Base-by-base conservation (phyloP, 2,797 vertebrate species). In the Acanthiza pusilla region DNA sequence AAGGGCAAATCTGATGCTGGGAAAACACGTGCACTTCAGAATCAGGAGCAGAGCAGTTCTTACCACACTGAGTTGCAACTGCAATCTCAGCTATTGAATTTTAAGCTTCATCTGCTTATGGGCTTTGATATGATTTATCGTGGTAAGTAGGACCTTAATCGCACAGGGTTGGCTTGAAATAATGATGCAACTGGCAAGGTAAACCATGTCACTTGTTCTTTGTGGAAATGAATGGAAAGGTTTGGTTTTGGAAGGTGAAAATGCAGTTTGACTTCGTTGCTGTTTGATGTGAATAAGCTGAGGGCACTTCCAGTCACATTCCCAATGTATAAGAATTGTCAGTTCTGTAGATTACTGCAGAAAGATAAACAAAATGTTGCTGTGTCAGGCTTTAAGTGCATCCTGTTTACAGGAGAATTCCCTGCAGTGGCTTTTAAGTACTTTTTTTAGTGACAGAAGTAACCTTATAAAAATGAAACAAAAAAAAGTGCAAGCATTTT, bases 351-450 rank as follows among this genome's bases (percentile, higher is more conserved):
- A 76, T 60, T 27, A 11, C 55, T 63, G 21, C n/a, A 63, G 73
- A 34, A 77, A 62, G 32, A 34, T 34, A 83, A 73, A 50, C 25
- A 16, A 22, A 79, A 71, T 0, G 0, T 38, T 71, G 36, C 66
- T 61, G n/a, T 85, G 72, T 85, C 47, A 80, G 79, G 32, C 60
- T 88, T 88, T 85, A 65, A 74, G 86, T 79, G 32, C 51, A 79
- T 92, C 88, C 74, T 94, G 60, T 86, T 94, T 82, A 70, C 32
- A 73, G 63, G 15, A 86, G 26, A 13, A 21, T 65, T 77, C 57
- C 16, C 36, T 87, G 43, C 7, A 54, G 34, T 63, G 70, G 7
- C 63, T 84, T 81, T 79, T 26, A 68, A 85, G 16, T 1, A 6
- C 32, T 9, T 27, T 19, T 6, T 40, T 40, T 30, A 86, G 21